Base-by-base conservation (phyloP, 2,113 vertebrate species). In the Lucifuga dentata region DNA sequence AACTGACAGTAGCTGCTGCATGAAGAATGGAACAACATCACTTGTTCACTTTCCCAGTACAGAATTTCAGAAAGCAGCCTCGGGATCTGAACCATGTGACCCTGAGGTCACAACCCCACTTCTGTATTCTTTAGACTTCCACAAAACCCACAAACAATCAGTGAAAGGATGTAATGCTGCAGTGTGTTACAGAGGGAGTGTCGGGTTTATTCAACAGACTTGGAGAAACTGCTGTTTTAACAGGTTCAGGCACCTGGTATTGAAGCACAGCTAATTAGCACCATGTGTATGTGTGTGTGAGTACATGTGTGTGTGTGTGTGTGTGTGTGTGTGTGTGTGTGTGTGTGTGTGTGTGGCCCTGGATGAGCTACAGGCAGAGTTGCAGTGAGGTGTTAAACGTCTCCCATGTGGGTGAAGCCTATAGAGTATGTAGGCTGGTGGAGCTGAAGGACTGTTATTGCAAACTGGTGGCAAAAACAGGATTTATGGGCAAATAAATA, bases 251-350 rank as follows among this genome's bases (percentile, higher is more conserved):
- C 62, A 69, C 38, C 40, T 43, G n/a, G 55, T 53, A 19, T 1
- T 13, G 55, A n/a, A 72, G 38, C 55, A 16, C 41, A 50, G 50
- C 26, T 71, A 36, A 78, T 57, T 8, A 20, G 2, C 39, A 26
- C 39, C 73, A 69, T 53, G 67, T 83, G 78, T n/a, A n/a, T n/a
- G n/a, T n/a, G n/a, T n/a, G n/a, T n/a, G n/a, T n/a, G n/a, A n/a
- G n/a, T n/a, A n/a, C n/a, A n/a, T 21, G 21, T 10, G 7, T 29
- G 26, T 29, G 26, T 29, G 26, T 29, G 26, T 53, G 67, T 83
- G 78, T 24, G 21, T 10, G 7, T 53, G 67, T 83, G 78, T 21
- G 21, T 53, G 67, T 83, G 78, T 21, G 21, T 10, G 7, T 29
- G 26, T 29, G 26, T 29, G 26, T 29, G 26, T 53, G 67, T 83